Base-by-base conservation (phyloP, 2,113 vertebrate genomes). In the Plectropomus leopardus region DNA sequence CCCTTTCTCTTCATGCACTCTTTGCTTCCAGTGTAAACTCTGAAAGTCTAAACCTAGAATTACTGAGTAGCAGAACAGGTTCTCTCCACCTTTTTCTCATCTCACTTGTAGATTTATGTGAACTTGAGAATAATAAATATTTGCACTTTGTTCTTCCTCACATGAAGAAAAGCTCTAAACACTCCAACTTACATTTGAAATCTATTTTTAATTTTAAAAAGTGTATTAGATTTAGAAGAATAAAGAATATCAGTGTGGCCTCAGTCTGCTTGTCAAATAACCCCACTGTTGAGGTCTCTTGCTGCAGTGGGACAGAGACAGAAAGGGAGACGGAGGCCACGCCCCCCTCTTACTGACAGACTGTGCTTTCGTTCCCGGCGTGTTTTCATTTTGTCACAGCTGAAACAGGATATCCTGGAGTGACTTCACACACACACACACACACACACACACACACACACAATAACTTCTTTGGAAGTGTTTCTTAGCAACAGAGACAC, bases 321-420 rank as follows among this genome's bases (percentile, higher is more conserved):
- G 42, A 74, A 9, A 53, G n/a, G n/a, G 24, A 21, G 28, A 48
- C 0, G 0, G 64, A 83, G 66, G 66, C 28, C 65, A 61, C 58
- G 4, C 63, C 76, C 72, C 60, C 40, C 55, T n/a, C 23, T 44
- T 47, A 45, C 32, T 53, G 55, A 66, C 15, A 60, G 57, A 78
- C 28, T 40, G 28, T 30, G 30, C 10, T 14, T 75, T 74, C n/a
- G 14, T 50, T 83, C 80, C 80, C 28, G 16, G 36, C 36, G 85
- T 68, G 85, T 88, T 88, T 81, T 83, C 84, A 1, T 86, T 86
- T 87, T 83, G 82, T 89, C 87, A 83, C 67, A 82, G 83, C 57
- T 77, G 87, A 88, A 95, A 93, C 94, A 94, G 95, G 95, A 96
- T 95, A 95, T 96, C 95, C 95, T 96, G 93, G 92, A 93, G 82